Base-by-base conservation (phyloP, 2,797 vertebrate species). In the Molothrus aeneus region DNA sequence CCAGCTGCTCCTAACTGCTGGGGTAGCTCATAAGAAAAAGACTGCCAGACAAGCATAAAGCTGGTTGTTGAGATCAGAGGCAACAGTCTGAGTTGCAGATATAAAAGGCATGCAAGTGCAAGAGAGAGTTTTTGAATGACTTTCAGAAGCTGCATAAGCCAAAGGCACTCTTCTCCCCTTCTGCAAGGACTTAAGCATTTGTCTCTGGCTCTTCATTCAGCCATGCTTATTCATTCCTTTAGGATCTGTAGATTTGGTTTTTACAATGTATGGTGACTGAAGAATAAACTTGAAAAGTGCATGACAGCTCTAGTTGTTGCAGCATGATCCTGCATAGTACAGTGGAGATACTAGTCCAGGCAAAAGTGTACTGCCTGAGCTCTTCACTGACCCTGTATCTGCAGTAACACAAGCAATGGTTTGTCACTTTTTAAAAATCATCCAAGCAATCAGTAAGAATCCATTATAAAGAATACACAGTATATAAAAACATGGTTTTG, bases 11-110 rank as follows among this genome's bases (percentile, higher is more conserved):
- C 4, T 66, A 72, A 80, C 81, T 72, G 61, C 85, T 96, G 69
- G 87, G 66, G 51, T 38, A 83, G 89, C 87, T 93, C 79, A 69
- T 42, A 51, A 95, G 81, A 79, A 80, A 63, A 93, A 72, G 93
- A 28, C 89, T 89, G 57, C 51, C 75, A 93, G 93, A 65, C 38
- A 90, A 87, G 80, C 85, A 71, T 25, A 61, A 74, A 88, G 84
- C 73, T 90, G 54, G 79, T 69, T 83, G 91, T 90, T 88, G 80
- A 86, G 90, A 93, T 90, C 93, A 90, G 80, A 94, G 80, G 75
- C 4, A 2, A 65, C 81, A 89, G 73, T 61, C 40, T 65, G 81
- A 93, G 85, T 2, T 72, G 66, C 51, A 80, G 59, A 53, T 75
- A 66, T n/a, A 81, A 93, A 74, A 94, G 54, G 24, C 54, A 69